Evolutionary conservation across 2,888 invertebrate species (phyloP), one percentile per base, ranked within the genome.

Genomic region (Euproctis similis): DNA sequence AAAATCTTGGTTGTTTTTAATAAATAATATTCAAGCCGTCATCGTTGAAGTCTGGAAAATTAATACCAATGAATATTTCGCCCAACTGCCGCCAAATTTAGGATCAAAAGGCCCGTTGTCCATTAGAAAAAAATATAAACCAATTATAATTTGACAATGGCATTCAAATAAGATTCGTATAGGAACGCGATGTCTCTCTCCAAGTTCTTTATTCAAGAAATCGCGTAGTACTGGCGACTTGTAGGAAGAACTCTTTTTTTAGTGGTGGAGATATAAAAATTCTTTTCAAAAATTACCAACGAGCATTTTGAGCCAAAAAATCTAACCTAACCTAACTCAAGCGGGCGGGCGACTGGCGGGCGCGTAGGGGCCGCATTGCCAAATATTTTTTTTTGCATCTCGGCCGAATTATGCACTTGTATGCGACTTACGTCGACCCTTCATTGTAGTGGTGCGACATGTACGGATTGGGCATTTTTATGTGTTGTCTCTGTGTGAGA

Each of bases 311-410:
- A 80, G 81, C 78, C 82, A 80, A 84, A 82, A 81, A 81, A 82
- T 84, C 84, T 84, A 84, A 84, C 84, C 84, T 82, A 84, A 82
- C 82, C 84, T 84, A 84, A 84, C 78, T 81, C 82, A 66, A 78
- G 71, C 82, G 81, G 71, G 77, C 84, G 81, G 80, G 74, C 84
- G 81, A 84, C 84, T 84, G 84, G 72, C 82, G 71, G 78, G 64
- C 80, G 81, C 70, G 80, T 78, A 82, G 84, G 84, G 82, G 80
- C 84, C 82, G 81, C 77, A 81, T 84, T 84, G 84, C 84, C 84
- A 84, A 84, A 84, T 82, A 82, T 82, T 84, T 84, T 84, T 73
- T 84, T 84, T 84, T 84, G 84, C 82, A 84, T 84, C 84, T 84
- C 84, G 78, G 75, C 84, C 84, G 84, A 84, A 84, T 80, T 84